Evolutionary conservation across 2,113 vertebrate genomes (phyloP).

Genomic region (Tursiops truncatus): DNA sequence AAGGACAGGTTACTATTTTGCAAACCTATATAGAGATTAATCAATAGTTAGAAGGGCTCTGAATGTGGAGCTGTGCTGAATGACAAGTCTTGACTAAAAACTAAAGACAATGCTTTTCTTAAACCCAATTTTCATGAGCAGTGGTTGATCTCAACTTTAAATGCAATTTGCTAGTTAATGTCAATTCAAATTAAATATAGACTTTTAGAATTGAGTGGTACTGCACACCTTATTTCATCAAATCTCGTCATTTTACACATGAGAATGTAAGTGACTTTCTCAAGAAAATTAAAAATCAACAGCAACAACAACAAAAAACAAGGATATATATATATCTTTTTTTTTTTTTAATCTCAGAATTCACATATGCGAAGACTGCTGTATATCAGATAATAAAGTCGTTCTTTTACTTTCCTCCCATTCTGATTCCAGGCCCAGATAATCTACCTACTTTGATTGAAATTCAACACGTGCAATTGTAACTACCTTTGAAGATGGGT

Average conservation of each 20-base stretch:
- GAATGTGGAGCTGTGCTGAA: background rate
- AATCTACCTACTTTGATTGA: background rate
- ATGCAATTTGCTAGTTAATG: conserved; percentile 21
- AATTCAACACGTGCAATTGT: background rate
- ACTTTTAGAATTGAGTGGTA: background rate
- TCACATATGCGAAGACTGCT: background rate
- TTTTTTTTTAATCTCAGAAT: background rate
- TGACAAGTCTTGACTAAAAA: background rate
- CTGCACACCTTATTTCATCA: background rate
- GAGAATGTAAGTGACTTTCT: background rate
- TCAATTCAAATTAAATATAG: conserved; percentile 7
- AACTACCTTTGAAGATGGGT: background rate
- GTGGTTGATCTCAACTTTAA: background rate
- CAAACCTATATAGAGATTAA: background rate
- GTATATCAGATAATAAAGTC: background rate
- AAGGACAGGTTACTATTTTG: background rate
- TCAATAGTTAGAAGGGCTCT: background rate
- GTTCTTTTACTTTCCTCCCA: background rate
- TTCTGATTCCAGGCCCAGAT: background rate
- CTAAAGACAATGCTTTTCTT: background rate
- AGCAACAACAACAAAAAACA: background rate
- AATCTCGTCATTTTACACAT: background rate
- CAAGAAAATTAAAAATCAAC: background rate
- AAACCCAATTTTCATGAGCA: background rate
- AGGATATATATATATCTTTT: background rate